Evolutionary conservation across 1,140 invertebrate species (phyloP).

Genomic region (Lithobius niger): DNA sequence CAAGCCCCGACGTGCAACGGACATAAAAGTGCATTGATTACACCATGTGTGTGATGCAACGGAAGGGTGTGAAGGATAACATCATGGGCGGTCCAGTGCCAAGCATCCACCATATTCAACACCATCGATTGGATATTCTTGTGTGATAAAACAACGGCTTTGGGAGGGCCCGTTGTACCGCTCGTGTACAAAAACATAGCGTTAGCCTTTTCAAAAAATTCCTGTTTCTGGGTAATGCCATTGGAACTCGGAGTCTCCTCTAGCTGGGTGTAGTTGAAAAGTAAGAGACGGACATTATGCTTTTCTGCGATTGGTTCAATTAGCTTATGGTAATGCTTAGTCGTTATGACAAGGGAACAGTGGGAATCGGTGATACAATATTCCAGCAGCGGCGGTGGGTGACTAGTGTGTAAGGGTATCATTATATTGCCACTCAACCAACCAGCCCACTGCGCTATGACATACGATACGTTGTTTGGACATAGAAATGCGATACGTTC

Average conservation of each 20-base stretch:
- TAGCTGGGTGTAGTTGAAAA: no score
- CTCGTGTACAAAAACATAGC: constrained; percentile 78
- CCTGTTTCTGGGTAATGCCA: no score
- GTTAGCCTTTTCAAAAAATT: no score
- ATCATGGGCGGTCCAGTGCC: constrained; percentile 55
- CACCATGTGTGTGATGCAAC: constrained; percentile 75
- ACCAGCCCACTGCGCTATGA: constrained; percentile 66
- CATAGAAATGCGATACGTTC: constrained; percentile 55
- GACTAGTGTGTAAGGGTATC: constrained; percentile 32
- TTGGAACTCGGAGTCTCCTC: no score
- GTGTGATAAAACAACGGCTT: constrained; percentile 65
- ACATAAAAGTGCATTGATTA: constrained; percentile 65
- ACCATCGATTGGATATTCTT: constrained; percentile 57
- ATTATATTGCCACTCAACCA: constrained; percentile 71
- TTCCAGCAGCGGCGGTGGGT: constrained; percentile 46
- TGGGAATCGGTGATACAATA: constrained; percentile 62
- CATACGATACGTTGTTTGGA: constrained; percentile 61
- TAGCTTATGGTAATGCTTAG: constrained; percentile 44
- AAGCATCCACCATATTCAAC: constrained; percentile 47
- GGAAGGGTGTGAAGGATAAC: constrained; percentile 67
- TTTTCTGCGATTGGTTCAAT: constrained; percentile 46
- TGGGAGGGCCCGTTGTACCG: constrained; percentile 67
- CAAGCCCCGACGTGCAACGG: constrained; percentile 50
- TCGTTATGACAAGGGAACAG: constrained; percentile 54
- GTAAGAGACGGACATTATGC: no score